Evolutionary conservation across 2,113 vertebrate genomes (phyloP).

Genomic region (Cynocephalus volans): DNA sequence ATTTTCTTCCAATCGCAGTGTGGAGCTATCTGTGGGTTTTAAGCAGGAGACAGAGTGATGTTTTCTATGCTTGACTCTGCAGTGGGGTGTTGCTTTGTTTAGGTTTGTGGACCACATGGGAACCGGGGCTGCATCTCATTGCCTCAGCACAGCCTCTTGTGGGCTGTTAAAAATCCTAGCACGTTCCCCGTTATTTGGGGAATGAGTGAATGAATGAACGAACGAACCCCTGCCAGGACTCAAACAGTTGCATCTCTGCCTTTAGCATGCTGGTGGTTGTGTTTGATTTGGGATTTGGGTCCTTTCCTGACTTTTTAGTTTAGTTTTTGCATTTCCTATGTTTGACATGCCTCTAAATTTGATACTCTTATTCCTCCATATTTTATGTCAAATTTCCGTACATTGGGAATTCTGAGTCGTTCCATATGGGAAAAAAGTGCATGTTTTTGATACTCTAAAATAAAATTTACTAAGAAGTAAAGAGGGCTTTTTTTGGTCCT

Average conservation of each 20-base stretch:
- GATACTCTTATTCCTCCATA: accelerated
- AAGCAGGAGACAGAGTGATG: background rate
- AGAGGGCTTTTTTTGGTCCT: background rate
- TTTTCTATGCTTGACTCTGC: background rate
- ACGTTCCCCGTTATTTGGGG: accelerated
- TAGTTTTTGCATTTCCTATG: background rate
- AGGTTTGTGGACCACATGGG: background rate
- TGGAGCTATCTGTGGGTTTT: accelerated
- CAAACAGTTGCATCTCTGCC: accelerated
- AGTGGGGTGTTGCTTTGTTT: background rate
- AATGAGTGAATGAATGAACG: background rate
- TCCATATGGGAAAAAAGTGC: background rate
- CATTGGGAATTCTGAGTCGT: background rate
- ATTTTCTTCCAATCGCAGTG: accelerated
- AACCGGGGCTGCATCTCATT: no score
- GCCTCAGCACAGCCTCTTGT: accelerated
- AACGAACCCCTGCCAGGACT: accelerated
- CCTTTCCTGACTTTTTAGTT: background rate
- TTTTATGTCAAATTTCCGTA: background rate
- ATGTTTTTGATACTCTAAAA: background rate
- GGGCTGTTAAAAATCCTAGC: no score
- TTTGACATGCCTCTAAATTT: background rate
- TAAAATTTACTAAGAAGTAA: background rate
- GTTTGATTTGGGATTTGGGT: background rate
- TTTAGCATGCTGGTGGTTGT: accelerated